Base-by-base conservation (phyloP, 1,140 invertebrate genomes). In the Diachasmimorpha longicaudata region DNA sequence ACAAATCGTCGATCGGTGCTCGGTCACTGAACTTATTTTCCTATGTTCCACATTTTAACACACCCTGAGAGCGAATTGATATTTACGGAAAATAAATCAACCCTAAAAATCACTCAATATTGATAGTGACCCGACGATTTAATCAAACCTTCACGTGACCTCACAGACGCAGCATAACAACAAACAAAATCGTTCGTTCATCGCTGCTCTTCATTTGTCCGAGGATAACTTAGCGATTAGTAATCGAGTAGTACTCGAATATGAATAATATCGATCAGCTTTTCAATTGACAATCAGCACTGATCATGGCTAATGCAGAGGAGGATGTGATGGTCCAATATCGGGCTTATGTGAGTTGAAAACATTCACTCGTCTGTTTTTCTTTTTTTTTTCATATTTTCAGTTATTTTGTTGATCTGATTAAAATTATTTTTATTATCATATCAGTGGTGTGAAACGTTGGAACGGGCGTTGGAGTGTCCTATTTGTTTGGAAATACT, bases 401-500 rank as follows among this genome's bases (percentile, higher is more conserved):
- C 31, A 4, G 23, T 1, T 25, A 25, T 25, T 63, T 31, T 63
- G 31, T 25, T 1, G 25, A 9, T 66, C 44, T 48, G 4, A 46
- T 31, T 2, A 9, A 42, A 13, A 6, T 42, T n/a, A 66, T 11
- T 68, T 69, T 68, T 31, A 74, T 39, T 74, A 8, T 5, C 46
- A 48, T 75, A 48, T 39, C 23, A 76, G 74, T 76, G 74, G 74
- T 71, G 69, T 13, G 16, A 36, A 6, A 31, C 25, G 69, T 80
- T 90, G 31, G 88, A 89, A 80, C 86, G 89, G 63, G 72, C 88
- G 36, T 70, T 90, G 48, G 87, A 89, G 82, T 90, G 89, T 76
- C 89, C 89, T 46, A 86, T 90, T 36, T 90, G 89, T 77, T 88
- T 89, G 76, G 88, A 90, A 73, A 85, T 89, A 63, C 87, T 87